phyloP scores from a whole-genome alignment of 2,113 vertebrate species.

The Lycocorax pyrrhopterus region DNA sequence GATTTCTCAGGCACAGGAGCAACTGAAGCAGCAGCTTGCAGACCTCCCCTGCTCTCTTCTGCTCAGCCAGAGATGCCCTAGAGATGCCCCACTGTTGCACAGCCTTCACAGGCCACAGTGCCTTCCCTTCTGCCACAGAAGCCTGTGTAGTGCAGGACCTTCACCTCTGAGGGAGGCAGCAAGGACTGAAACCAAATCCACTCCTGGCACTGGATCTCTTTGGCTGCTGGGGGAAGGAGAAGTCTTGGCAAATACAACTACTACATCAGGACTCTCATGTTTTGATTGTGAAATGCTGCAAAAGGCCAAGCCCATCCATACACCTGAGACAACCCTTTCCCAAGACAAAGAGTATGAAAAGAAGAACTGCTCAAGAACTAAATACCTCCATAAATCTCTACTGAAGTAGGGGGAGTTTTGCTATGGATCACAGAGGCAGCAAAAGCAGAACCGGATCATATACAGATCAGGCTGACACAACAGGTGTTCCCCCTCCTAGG shows the following conservation, averaged over 20 bases:
- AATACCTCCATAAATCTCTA: not conserved
- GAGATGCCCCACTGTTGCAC: not conserved
- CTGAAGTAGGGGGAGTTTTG: not conserved
- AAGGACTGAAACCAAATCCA: not conserved
- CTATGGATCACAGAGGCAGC: not conserved
- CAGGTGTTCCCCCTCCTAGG: not conserved
- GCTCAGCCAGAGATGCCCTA: not conserved
- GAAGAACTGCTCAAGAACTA: not conserved
- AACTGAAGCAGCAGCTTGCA: not conserved
- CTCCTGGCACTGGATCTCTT: not conserved
- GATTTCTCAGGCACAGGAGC: not conserved
- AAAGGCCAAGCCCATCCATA: not conserved
- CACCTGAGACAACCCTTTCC: not conserved
- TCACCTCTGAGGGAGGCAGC: not conserved
- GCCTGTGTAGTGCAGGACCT: not conserved
- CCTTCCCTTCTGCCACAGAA: not conserved
- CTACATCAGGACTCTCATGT: not conserved
- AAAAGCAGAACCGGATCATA: not conserved
- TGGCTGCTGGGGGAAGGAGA: not conserved
- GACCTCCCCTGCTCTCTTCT: not conserved
- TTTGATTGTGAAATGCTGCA: not conserved
- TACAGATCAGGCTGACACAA: not conserved
- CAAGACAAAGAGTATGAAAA: not conserved
- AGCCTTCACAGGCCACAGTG: not conserved
- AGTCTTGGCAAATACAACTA: not conserved